Percentiles rank a stretch among this genome's conserved stretches.
Evolutionary conservation across 1,140 invertebrate species (phyloP).

Genomic region (Papilio xuthus): DNA sequence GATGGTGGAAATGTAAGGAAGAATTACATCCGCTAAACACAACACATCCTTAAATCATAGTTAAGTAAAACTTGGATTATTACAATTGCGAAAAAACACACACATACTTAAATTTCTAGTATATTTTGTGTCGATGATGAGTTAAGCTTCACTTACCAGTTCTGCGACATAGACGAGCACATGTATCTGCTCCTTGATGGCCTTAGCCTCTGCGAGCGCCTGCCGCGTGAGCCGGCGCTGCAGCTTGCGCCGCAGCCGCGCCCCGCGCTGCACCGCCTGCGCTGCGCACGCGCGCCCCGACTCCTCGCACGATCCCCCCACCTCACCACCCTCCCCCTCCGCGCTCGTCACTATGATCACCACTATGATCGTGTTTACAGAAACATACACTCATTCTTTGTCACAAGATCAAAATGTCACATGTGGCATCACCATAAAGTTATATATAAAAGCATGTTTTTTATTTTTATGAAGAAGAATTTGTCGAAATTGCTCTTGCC

Average conservation of each 20-base stretch:
- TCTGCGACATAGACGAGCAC: slow-evolving; percentile 88
- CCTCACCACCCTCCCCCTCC: slow-evolving; percentile 51
- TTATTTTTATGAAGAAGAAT: too few species aligned
- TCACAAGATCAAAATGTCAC: neutral
- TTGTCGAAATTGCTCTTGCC: too few species aligned
- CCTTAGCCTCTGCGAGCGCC: slow-evolving; percentile 88
- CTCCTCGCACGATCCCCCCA: slow-evolving; percentile 49
- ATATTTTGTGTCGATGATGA: too few species aligned
- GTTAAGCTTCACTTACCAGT: slow-evolving; percentile 82
- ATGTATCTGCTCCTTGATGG: slow-evolving; percentile 89
- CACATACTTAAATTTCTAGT: too few species aligned
- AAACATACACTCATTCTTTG: slow-evolving; percentile 28
- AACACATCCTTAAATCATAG: too few species aligned
- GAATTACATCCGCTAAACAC: neutral
- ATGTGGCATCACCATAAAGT: too few species aligned
- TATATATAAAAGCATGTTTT: too few species aligned
- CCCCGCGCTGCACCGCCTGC: slow-evolving; percentile 88
- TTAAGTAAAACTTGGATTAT: too few species aligned
- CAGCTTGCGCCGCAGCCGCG: slow-evolving; percentile 86
- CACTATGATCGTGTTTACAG: slow-evolving; percentile 56
- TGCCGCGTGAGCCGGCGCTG: slow-evolving; percentile 88
- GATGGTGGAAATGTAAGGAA: neutral
- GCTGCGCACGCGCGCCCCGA: slow-evolving; percentile 81
- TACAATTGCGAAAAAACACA: too few species aligned
- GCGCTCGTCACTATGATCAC: slow-evolving; percentile 74